Evolutionary conservation across 2,888 invertebrate genomes (phyloP).

Genomic region (Chymomyza procnemis): DNA sequence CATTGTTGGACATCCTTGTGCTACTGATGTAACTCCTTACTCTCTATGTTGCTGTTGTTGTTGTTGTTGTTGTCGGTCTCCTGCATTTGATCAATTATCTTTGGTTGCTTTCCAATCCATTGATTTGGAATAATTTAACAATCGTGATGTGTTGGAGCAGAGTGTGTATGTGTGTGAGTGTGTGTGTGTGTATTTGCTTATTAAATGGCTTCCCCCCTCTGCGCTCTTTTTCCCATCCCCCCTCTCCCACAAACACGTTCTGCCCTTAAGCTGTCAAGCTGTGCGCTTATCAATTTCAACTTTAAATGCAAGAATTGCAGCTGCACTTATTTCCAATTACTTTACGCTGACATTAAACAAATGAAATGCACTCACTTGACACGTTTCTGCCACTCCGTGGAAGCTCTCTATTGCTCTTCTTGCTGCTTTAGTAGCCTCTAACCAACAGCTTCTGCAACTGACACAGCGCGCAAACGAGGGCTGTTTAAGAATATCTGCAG

Average conservation of each 20-base stretch:
- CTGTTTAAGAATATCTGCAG: no score
- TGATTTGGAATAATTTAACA: slow-evolving; percentile 61
- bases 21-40: not conserved
- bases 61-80: slow-evolving; percentile 50
- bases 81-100: slow-evolving; percentile 65
- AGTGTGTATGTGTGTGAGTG: not conserved
- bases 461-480: not conserved
- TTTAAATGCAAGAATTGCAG: not conserved
- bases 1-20: not conserved
- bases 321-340: slow-evolving; percentile 52
- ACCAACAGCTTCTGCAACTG: not conserved
- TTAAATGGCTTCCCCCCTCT: not conserved
- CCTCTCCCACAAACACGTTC: not conserved
- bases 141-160: not conserved
- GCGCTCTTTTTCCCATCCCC: no score
- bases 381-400: not conserved
- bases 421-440: not conserved
- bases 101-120: slow-evolving; percentile 57
- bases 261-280: slow-evolving; percentile 25
- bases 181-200: slow-evolving; percentile 21
- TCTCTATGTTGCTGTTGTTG: not conserved
- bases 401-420: not conserved
- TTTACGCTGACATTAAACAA: slow-evolving; percentile 54
- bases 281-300: slow-evolving; percentile 32
- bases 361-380: slow-evolving; percentile 27